Conservation (phyloP, 2,797 vertebrate species). For the Parauchenoglanis punctatus region DNA sequence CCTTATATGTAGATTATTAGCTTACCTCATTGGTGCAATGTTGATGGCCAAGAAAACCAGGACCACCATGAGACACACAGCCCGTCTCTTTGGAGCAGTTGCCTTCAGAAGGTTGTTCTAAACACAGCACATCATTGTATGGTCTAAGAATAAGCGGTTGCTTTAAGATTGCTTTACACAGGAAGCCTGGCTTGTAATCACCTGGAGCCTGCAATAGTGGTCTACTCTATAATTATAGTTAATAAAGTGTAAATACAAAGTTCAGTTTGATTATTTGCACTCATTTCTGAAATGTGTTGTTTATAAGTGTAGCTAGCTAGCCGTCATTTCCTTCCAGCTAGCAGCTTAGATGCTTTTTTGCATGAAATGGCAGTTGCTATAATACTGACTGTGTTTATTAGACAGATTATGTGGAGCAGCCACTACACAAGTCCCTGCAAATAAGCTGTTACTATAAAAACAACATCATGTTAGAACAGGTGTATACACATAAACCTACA, state of each 20-base stretch:
- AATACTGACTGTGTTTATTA: not conserved
- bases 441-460: not conserved
- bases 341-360: not conserved
- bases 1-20: not conserved
- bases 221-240: not conserved
- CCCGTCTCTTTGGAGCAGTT: conserved; percentile 85
- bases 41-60: conserved; percentile 86
- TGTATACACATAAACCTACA: too few relatives aligned
- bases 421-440: not conserved
- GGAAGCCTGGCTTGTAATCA: too few relatives aligned
- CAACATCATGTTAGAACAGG: too few relatives aligned
- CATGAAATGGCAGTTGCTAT: not conserved
- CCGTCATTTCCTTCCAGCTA: not conserved
- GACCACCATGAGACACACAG: conserved; percentile 88
- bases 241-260: not conserved
- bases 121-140: not conserved
- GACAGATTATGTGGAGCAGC: not conserved
- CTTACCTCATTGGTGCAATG: conserved; percentile 85
- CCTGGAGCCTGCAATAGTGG: not conserved
- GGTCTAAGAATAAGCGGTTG: not conserved
- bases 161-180: not conserved
- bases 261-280: not conserved
- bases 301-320: not conserved
- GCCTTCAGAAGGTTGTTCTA: conserved; percentile 87
- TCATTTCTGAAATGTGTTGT: not conserved